Evolutionary conservation across 1,140 invertebrate species (phyloP), one percentile per base, ranked within the genome.

Genomic region (Sycophaga agraensis): DNA sequence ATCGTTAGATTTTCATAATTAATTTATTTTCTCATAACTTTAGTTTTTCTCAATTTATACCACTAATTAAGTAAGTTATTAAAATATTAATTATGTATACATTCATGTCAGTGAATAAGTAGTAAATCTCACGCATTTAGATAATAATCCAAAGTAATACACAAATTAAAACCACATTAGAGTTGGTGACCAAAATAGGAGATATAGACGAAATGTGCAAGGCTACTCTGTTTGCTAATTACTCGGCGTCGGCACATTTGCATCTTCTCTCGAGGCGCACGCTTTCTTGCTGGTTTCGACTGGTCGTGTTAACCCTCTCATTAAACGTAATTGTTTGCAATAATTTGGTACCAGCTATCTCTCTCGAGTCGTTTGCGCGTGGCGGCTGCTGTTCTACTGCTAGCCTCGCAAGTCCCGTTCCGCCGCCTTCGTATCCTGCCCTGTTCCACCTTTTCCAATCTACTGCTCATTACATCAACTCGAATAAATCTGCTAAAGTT

Each of bases 281-380:
- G 46, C 66, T 61, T 56, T 61, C 61, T 11, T 6, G 5, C 31
- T 14, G 35, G 14, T 9, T 39, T 39, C 12, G 35, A 14, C 35
- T 39, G 56, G 66, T 63, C 57, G 71, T 69, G 70, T 74, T 75
- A 74, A 74, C 72, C 69, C 71, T 72, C 73, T 75, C 72, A 75
- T 75, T 75, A 75, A 75, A 73, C 70, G 72, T 75, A 75, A 75
- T 75, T 73, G 73, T 75, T 75, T 74, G 71, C 72, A 72, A 75
- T 74, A 75, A 75, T 74, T 75, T 74, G 70, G 73, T 73, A 68
- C 70, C 67, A 73, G 66, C 70, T 72, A 68, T 67, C 68, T 70
- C 62, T 64, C 60, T 66, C 57, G 3, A 39, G 35, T 39, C 35
- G 35, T 39, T 14, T 39, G n/a, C 35, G 6, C 35, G n/a, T n/a